Conservation (phyloP, 2,113 vertebrate genomes). For the Ochotona curzoniae region DNA sequence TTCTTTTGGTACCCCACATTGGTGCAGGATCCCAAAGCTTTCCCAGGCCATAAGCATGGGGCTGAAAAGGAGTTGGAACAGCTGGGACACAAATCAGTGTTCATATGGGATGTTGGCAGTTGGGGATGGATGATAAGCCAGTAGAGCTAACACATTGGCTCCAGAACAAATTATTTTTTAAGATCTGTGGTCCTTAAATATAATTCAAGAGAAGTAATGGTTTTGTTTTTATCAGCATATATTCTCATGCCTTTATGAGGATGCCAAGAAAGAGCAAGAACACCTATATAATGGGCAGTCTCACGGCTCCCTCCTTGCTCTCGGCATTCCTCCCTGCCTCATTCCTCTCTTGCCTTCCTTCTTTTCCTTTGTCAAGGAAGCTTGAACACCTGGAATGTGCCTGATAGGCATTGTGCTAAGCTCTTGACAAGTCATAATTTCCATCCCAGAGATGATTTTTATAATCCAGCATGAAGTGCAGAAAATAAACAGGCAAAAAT, state of each 20-base stretch:
- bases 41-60: no score
- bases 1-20: no score
- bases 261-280: background rate
- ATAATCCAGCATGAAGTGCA: background rate
- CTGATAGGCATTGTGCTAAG: background rate
- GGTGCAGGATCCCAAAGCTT: no score
- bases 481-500: background rate
- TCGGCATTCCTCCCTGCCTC: no score
- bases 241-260: background rate
- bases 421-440: background rate
- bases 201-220: background rate
- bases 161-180: slow-evolving; percentile 46
- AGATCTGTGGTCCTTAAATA: slow-evolving; percentile 30
- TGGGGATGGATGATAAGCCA: no score
- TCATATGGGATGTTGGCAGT: no score
- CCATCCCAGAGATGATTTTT: background rate
- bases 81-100: no score
- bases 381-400: background rate
- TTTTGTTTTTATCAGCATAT: slow-evolving; percentile 29
- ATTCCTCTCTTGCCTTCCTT: background rate
- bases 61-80: no score
- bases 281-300: background rate
- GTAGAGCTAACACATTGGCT: no score
- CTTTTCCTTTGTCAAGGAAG: background rate
- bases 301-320: background rate